Conservation (phyloP, 1,140 invertebrate genomes). For the Rhagoletis pomonella region DNA sequence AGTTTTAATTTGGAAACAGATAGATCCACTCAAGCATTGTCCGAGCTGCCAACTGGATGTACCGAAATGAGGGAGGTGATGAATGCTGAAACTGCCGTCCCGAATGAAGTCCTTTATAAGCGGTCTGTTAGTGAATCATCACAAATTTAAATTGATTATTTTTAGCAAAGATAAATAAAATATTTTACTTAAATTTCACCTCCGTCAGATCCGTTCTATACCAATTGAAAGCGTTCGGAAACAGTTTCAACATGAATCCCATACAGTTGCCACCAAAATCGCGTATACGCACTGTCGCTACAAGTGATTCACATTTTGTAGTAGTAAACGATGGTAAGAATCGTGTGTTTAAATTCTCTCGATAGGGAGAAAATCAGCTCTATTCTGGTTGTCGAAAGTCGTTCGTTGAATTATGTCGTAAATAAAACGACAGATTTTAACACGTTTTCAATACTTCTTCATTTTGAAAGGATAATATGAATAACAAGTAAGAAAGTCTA, state of each 20-base stretch:
- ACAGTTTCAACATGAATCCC: slow-evolving; percentile 76
- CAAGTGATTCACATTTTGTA: slow-evolving; percentile 82
- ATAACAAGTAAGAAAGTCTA: too few species aligned
- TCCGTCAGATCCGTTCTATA: slow-evolving; percentile 78
- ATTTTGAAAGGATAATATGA: too few species aligned
- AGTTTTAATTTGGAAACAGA: neutral
- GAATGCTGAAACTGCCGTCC: slow-evolving; percentile 68
- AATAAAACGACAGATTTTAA: too few species aligned
- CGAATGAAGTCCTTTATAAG: slow-evolving; percentile 67
- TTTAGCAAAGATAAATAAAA: neutral
- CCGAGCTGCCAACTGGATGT: slow-evolving; percentile 66
- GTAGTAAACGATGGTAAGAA: slow-evolving; percentile 78
- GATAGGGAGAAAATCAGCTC: too few species aligned
- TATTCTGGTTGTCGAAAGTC: too few species aligned
- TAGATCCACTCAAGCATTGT: slow-evolving; percentile 23
- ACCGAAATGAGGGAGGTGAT: slow-evolving; percentile 68
- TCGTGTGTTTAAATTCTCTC: neutral
- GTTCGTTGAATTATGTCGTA: too few species aligned
- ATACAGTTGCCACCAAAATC: slow-evolving; percentile 77
- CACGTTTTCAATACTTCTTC: too few species aligned
- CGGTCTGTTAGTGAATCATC: slow-evolving; percentile 62
- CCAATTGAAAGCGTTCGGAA: slow-evolving; percentile 77
- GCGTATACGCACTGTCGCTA: slow-evolving; percentile 77
- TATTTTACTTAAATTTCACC: neutral
- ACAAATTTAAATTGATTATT: neutral